Evolutionary conservation across 2,888 invertebrate genomes (phyloP), one percentile per base, ranked within the genome.

Genomic region (Lasioglossum malachurum): DNA sequence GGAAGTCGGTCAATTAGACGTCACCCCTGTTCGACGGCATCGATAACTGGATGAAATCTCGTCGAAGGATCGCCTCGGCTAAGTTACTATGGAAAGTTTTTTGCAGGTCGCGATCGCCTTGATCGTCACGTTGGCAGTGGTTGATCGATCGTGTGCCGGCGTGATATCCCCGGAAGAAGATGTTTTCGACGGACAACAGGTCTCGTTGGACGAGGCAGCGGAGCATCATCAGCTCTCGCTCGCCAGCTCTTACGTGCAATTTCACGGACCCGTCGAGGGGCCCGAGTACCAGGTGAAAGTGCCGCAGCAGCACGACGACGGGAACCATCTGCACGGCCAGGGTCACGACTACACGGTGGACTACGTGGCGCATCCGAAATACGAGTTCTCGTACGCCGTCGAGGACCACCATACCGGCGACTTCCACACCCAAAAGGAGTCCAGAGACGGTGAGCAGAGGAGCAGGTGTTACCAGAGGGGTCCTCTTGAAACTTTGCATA

Each of bases 341-440:
- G 89, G 89, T 46, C 85, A 89, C 41, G 92, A 88, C 10, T 93
- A 94, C 79, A 90, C 91, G 35, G 23, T 91, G 4, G 94, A 95
- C 88, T 95, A 95, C 80, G 92, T 94, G 35, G 95, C 93, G 12
- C 93, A 94, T 90, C 95, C 95, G 0, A 94, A 93, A 87, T 95
- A 95, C 82, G 85, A 95, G 73, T 95, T 93, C 77, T 92, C 93
- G 1, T 95, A 95, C 74, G 94, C 94, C 16, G 94, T 95, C 27
- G 93, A 95, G 88, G 95, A 95, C 86, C 93, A 94, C 82, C 93
- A 94, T 49, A 93, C 95, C 19, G 95, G 95, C 16, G 95, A 96
- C 89, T 94, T 94, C 87, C 95, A 96, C 87, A 93, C 94, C 3
- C 95, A 95, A 80, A 95, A 95, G 85, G 96, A 96, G 87, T 90